Conservation (phyloP, 2,888 invertebrate genomes). For the Melangyna quadrimaculata region DNA sequence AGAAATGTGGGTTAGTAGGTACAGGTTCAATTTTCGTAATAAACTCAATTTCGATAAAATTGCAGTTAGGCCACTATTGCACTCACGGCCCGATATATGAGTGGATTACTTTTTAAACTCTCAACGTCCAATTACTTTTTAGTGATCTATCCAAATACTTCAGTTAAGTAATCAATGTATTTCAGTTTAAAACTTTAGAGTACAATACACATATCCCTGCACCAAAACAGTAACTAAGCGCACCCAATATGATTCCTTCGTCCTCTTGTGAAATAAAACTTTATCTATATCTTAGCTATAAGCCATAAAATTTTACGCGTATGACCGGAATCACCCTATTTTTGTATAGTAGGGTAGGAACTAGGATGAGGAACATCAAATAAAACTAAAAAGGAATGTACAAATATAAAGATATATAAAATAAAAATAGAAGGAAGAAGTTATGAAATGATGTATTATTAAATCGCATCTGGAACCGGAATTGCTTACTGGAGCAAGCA, state of each 20-base stretch:
- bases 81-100: too few species aligned
- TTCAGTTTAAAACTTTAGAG: neutral
- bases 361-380: neutral
- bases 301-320: neutral
- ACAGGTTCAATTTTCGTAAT: too few species aligned
- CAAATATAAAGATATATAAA: slow-evolving; percentile 10
- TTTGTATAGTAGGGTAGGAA: neutral
- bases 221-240: neutral
- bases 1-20: too few species aligned
- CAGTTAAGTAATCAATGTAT: too few species aligned
- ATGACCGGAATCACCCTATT: neutral
- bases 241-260: neutral
- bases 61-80: too few species aligned
- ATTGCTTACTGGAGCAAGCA: neutral
- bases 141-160: too few species aligned
- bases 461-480: slow-evolving; percentile 35
- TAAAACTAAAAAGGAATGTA: neutral
- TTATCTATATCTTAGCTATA: neutral
- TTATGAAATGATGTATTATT: slow-evolving; percentile 43
- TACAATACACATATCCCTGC: neutral
- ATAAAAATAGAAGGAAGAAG: neutral
- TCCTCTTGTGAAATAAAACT: neutral
- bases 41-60: too few species aligned
- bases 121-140: too few species aligned
- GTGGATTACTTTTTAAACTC: too few species aligned